These are phyloP conservation scores for Rhinogobio ventralis DNA, from an alignment of 2,797 vertebrate genomes.

Conservation along the genomic window DNA sequence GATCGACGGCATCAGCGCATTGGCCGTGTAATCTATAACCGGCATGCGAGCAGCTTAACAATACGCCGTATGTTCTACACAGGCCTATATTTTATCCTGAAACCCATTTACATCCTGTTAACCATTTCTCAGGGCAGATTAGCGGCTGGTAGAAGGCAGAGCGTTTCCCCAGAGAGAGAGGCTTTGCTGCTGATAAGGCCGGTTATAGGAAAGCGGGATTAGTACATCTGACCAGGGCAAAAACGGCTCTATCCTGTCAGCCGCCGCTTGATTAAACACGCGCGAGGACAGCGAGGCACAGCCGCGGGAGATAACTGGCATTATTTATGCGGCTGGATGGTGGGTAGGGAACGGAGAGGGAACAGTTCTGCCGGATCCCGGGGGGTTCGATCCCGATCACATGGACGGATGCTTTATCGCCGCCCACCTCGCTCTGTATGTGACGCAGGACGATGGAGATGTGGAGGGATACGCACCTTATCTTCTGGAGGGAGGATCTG, in stretches of 20 bases:
- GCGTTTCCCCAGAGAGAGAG: conserved; percentile 80
- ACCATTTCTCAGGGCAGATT: conserved; percentile 85
- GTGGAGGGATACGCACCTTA: not conserved
- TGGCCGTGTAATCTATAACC: conserved; percentile 73
- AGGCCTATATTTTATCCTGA: conserved; percentile 81
- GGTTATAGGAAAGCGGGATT: conserved; percentile 82
- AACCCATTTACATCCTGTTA: conserved; percentile 86
- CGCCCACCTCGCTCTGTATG: conserved; percentile 42
- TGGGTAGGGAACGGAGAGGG: conserved; percentile 78
- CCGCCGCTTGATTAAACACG: conserved; percentile 79
- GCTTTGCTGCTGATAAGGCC: conserved; percentile 85
- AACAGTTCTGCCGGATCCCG: conserved; percentile 76
- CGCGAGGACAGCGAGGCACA: conserved; percentile 73
- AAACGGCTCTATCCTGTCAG: conserved; percentile 75
- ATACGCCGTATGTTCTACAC: conserved; percentile 83
- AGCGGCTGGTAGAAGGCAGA: conserved; percentile 77
- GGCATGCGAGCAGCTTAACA: conserved; percentile 81
- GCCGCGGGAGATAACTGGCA: conserved; percentile 81
- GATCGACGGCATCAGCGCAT: conserved; percentile 81
- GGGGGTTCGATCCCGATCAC: conserved; percentile 78
- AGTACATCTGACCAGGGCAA: conserved; percentile 83
- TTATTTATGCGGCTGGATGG: conserved; percentile 82
- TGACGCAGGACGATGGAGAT: not conserved
- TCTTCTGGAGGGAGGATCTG: not conserved
- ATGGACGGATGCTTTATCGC: conserved; percentile 70